Evolutionary conservation across 2,797 vertebrate species (phyloP).

Genomic region (Chelonia mydas): DNA sequence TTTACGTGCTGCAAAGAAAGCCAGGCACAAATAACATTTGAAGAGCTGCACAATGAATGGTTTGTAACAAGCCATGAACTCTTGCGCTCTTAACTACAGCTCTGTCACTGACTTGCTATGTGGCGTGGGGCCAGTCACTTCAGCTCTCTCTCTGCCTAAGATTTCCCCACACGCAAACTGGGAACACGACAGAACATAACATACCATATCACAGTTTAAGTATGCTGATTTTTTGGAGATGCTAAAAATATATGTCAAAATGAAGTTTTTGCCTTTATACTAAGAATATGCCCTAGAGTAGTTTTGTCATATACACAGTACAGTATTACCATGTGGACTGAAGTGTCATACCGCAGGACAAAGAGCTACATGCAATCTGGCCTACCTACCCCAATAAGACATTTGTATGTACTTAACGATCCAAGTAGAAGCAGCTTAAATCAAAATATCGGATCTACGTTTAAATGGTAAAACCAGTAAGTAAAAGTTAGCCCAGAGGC

Average conservation of each 20-base stretch:
- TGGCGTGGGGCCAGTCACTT: not conserved
- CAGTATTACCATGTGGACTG: not conserved
- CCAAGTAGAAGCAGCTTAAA: not conserved
- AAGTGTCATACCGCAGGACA: not conserved
- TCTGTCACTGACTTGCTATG: not conserved
- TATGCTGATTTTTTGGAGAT: not conserved
- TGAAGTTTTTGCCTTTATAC: not conserved
- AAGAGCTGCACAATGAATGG: rapidly evolving
- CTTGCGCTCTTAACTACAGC: not conserved
- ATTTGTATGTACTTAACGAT: not conserved
- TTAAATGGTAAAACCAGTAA: not conserved
- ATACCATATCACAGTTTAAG: not conserved
- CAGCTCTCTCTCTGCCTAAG: not conserved
- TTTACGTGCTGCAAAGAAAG: not conserved
- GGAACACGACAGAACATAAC: not conserved
- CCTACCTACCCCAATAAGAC: not conserved
- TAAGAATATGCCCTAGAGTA: not conserved
- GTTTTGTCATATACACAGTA: not conserved
- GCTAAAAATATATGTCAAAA: rapidly evolving
- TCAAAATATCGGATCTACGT: not conserved
- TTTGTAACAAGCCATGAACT: not conserved
- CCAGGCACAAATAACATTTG: not conserved
- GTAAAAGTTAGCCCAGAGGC: not conserved
- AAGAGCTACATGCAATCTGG: not conserved
- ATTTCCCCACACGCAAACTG: not conserved